A percentile compares a stretch with the other conserved stretches of the same genome.
Conservation (phyloP, 2,797 vertebrate species). For the Glossophaga mutica region DNA sequence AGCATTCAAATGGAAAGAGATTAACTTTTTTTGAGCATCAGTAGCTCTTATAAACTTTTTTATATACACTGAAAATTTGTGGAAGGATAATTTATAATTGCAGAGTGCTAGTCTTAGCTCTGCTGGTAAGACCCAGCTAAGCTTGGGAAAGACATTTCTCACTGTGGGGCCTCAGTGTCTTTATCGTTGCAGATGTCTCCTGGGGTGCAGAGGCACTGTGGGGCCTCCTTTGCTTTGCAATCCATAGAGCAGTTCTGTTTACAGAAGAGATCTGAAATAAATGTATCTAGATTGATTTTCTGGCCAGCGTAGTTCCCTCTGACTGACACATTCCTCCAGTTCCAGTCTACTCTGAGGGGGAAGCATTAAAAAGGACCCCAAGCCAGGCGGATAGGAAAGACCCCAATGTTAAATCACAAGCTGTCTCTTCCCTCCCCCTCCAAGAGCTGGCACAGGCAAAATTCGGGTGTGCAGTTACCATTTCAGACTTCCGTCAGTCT, state of each 20-base stretch:
- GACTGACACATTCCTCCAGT: not conserved
- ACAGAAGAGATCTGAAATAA: not conserved
- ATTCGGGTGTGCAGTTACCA: not conserved
- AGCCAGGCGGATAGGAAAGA: not conserved
- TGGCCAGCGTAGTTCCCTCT: not conserved
- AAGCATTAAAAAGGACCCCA: not conserved
- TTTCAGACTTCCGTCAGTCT: not conserved
- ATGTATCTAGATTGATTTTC: not conserved
- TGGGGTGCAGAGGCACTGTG: not conserved
- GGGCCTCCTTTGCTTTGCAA: not conserved
- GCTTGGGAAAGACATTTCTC: not conserved
- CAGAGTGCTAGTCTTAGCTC: not conserved
- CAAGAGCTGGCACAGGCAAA: too few species aligned
- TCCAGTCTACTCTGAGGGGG: not conserved
- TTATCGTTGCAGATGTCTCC: not conserved
- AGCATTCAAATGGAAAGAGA: not conserved
- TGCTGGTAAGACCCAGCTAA: not conserved
- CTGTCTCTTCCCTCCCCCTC: accelerated
- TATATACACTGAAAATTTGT: not conserved
- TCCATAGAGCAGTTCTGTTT: not conserved
- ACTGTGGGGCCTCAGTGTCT: not conserved
- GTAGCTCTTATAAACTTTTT: not conserved
- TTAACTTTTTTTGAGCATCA: not conserved
- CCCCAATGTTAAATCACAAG: not conserved
- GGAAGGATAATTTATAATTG: not conserved